Base-by-base conservation (phyloP, 2,888 invertebrate species). In the Maniola hyperantus region DNA sequence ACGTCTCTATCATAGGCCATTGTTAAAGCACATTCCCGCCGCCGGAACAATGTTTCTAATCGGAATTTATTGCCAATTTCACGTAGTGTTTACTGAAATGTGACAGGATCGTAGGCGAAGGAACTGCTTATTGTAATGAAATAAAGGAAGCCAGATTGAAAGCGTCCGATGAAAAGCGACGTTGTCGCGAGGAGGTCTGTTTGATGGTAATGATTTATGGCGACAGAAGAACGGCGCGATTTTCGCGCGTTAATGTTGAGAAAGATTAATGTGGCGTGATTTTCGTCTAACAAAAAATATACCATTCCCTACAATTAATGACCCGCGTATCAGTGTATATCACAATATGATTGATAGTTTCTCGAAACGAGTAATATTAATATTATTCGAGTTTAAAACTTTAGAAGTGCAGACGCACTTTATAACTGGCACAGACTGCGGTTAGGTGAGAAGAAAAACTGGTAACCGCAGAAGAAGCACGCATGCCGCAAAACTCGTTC, bases 131-230 rank as follows among this genome's bases (percentile, higher is more conserved):
- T 90, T 91, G 90, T 91, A 88, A 91, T 89, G 82, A 87, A 88
- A 91, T 90, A 91, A 91, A 89, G 85, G 88, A 86, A 78, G 83
- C 83, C 85, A 88, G 88, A 91, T 90, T 90, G 90, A 89, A 90
- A 88, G 85, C 87, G 86, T 84, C 87, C 85, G 85, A 86, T 89
- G 88, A 88, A 90, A 89, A 86, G 82, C 84, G 87, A 84, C 84
- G 83, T 83, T 82, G 78, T 77, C 77, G 66, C 62, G 54, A 76
- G 79, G 72, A 72, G 79, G 81, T 83, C 78, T 83, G 86, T 87
- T 88, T 89, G 88, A 88, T 88, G 89, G 81, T 89, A 90, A 91
- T 91, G 90, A 92, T 91, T 91, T 89, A 91, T 89, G 87, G 81
- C 82, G 86, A 87, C 88, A 83, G 84, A 82, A 83, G 83, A 84